phyloP scores from a whole-genome alignment of 2,888 invertebrate species.

The Sminthurinus aureus region DNA sequence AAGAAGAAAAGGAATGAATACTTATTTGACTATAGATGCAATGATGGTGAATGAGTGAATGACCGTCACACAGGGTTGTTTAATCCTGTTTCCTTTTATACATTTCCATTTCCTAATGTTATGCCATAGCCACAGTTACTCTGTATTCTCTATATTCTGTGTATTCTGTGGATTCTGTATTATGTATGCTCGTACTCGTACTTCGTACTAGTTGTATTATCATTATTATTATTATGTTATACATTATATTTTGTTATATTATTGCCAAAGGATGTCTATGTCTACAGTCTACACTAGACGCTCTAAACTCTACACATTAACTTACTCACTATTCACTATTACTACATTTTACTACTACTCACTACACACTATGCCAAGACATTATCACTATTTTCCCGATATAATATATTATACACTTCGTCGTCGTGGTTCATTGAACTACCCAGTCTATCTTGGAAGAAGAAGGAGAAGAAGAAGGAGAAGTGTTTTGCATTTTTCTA shows the following conservation, averaged over 20 bases:
- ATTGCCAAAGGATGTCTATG: neutral
- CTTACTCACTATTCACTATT: neutral
- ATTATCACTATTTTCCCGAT: constrained; percentile 44
- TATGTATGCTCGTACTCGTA: no score
- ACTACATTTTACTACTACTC: constrained; percentile 30
- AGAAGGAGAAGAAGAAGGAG: constrained; percentile 24
- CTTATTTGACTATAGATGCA: constrained; percentile 32
- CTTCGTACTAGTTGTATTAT: neutral
- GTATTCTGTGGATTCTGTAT: neutral
- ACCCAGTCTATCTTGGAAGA: constrained; percentile 42
- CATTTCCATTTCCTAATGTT: constrained; percentile 52
- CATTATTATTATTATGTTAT: neutral
- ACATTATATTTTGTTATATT: neutral
- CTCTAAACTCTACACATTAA: neutral
- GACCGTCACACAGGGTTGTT: constrained; percentile 57
- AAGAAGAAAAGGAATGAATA: constrained; percentile 25
- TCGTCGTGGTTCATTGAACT: constrained; percentile 58
- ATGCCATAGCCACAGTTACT: constrained; percentile 21
- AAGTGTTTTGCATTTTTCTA: constrained; percentile 35
- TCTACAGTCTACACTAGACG: no score
- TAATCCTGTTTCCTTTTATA: constrained; percentile 54
- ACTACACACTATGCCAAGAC: constrained; percentile 24
- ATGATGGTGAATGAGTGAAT: constrained; percentile 55
- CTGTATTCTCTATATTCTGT: neutral
- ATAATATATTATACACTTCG: constrained; percentile 37